phyloP scores from a whole-genome alignment of 2,113 vertebrate species.

The Pogonocichla stellata region DNA sequence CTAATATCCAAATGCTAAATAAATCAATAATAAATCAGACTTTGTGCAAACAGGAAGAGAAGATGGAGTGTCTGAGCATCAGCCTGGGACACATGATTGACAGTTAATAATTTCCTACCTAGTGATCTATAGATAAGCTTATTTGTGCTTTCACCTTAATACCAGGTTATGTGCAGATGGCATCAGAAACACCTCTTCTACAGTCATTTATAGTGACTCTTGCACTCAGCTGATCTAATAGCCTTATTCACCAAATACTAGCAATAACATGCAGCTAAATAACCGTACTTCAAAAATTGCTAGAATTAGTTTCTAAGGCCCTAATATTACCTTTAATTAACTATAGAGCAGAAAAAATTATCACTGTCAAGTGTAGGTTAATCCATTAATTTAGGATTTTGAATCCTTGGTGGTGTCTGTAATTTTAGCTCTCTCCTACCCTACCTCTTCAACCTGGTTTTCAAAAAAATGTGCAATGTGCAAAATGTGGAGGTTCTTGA shows the following conservation, averaged over 20 bases:
- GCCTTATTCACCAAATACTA: background rate
- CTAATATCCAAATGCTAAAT: constrained; percentile 45
- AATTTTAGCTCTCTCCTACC: background rate
- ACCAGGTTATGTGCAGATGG: background rate
- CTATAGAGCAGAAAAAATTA: background rate
- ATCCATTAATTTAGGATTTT: background rate
- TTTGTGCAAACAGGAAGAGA: background rate
- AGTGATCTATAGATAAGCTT: background rate
- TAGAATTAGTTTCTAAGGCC: background rate
- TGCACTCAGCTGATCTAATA: background rate
- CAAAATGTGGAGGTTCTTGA: background rate
- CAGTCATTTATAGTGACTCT: background rate
- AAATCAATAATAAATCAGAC: constrained; percentile 27
- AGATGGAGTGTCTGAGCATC: background rate
- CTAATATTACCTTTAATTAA: background rate
- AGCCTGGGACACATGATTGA: constrained; percentile 23
- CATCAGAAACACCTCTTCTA: background rate
- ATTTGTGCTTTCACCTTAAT: background rate
- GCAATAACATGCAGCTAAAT: background rate
- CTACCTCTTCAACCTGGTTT: background rate
- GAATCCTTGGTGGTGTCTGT: background rate
- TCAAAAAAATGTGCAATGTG: background rate
- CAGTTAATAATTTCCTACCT: constrained; percentile 53
- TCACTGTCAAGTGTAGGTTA: background rate
- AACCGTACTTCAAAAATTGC: background rate